Conservation (phyloP, 2,797 vertebrate genomes). For the Takifugu ocellatus region DNA sequence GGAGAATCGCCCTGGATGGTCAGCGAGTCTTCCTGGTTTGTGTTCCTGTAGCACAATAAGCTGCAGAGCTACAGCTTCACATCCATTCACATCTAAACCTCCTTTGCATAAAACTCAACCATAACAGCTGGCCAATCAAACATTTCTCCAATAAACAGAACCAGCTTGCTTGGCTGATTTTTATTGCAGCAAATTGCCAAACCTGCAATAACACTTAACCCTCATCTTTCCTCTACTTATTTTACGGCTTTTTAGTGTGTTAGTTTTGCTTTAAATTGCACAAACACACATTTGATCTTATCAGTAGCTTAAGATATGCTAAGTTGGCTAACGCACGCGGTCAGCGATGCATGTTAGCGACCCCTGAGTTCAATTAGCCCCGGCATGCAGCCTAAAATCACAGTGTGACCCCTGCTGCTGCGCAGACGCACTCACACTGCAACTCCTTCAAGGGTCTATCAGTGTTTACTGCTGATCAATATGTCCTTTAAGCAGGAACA, state of each 20-base stretch:
- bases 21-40: too few species aligned
- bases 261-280: slow-evolving; percentile 43
- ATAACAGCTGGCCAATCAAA: slow-evolving; percentile 8
- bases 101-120: neutral
- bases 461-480: slow-evolving; percentile 43
- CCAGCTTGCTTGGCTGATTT: slow-evolving; percentile 28
- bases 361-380: slow-evolving; percentile 62
- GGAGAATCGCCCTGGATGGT: too few species aligned
- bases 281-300: slow-evolving; percentile 47
- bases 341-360: slow-evolving; percentile 50
- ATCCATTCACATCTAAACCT: slow-evolving; percentile 1
- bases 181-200: slow-evolving; percentile 34
- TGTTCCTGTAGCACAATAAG: too few species aligned
- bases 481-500: slow-evolving; percentile 30
- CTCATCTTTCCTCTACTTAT: slow-evolving; percentile 22
- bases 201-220: slow-evolving; percentile 22
- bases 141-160: slow-evolving; percentile 18
- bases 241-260: slow-evolving; percentile 27
- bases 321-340: slow-evolving; percentile 30
- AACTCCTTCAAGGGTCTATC: slow-evolving; percentile 32
- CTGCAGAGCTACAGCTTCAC: too few species aligned
- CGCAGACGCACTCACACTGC: slow-evolving; percentile 11
- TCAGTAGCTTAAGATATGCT: slow-evolving; percentile 56
- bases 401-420: slow-evolving; percentile 50
- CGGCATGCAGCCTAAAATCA: slow-evolving; percentile 61